phyloP scores from a whole-genome alignment of 2,113 vertebrate genomes.

The Alosa alosa region DNA sequence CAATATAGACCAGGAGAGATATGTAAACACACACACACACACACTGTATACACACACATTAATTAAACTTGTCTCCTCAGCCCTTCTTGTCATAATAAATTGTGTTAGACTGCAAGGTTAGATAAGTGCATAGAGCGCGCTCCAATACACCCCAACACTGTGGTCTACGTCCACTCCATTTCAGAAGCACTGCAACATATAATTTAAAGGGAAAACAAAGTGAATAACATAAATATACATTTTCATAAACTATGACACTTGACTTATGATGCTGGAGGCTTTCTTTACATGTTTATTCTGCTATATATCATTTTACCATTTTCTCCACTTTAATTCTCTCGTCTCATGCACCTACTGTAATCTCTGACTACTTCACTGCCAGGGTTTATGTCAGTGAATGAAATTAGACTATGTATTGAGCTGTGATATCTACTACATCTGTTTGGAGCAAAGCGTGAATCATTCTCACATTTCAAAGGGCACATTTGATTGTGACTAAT shows the following conservation, averaged over 20 bases:
- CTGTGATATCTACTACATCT: background rate
- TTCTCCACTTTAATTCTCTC: background rate
- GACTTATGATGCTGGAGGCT: background rate
- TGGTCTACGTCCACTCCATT: background rate
- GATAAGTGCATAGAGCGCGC: background rate
- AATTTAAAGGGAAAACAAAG: background rate
- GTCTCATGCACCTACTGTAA: background rate
- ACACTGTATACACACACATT: background rate
- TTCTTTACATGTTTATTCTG: background rate
- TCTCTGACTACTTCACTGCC: background rate
- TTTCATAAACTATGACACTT: background rate
- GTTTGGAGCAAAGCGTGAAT: background rate
- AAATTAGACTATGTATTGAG: background rate
- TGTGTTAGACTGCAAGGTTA: background rate
- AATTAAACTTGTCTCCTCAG: background rate
- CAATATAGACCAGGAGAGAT: conserved; percentile 44
- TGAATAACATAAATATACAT: background rate
- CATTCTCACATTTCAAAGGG: background rate
- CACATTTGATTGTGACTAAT: background rate
- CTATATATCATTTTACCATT: background rate
- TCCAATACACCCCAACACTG: background rate
- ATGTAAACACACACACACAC: conserved; percentile 32
- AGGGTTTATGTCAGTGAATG: background rate
- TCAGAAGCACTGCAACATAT: background rate
- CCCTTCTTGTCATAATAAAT: background rate